Base-by-base conservation (phyloP, 2,888 invertebrate genomes). In the Hirtodrosophila duncani region DNA sequence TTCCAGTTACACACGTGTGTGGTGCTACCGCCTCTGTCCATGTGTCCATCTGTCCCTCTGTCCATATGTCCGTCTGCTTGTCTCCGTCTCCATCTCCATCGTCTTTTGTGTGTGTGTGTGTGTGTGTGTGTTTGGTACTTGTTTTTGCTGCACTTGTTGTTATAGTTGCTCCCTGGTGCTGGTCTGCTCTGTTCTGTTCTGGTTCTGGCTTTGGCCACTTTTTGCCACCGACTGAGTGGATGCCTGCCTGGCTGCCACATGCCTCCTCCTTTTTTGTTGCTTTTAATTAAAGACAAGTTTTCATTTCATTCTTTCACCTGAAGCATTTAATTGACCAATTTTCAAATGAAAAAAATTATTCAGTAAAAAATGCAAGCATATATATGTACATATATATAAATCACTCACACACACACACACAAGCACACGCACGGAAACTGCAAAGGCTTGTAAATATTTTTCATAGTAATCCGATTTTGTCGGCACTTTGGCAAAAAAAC, bases 281-380 rank as follows among this genome's bases (percentile, higher is more conserved):
- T n/a, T 64, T 71, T 75, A 79, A 77, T 79, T 79, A 79, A 77
- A 79, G 63, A 75, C 77, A 63, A 72, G 79, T 79, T 75, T 72
- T 70, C 64, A 75, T 66, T 69, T 64, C 65, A 75, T 63, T 77
- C 70, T 67, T 62, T 60, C 67, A 72, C 70, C 1, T 23, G 5
- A 18, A 20, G 17, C 26, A 11, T n/a, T 10, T 8, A 6, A 16
- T 41, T 23, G 17, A n/a, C n/a, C n/a, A n/a, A n/a, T n/a, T 24
- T 7, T 33, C 20, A 29, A 17, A 18, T 17, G 24, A 20, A 10
- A 27, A 29, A 4, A 39, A 26, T 14, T 31, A 43, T 21, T n/a
- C 42, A 24, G 17, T 23, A 26, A 20, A 5, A 37, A 14, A 13
- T 23, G 37, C 24, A 14, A 37, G 9, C 9, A 30, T n/a, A 30